Percentiles rank a stretch among this genome's conserved stretches.
phyloP scores from a whole-genome alignment of 2,888 invertebrate genomes.

The Epinotia ramella region DNA sequence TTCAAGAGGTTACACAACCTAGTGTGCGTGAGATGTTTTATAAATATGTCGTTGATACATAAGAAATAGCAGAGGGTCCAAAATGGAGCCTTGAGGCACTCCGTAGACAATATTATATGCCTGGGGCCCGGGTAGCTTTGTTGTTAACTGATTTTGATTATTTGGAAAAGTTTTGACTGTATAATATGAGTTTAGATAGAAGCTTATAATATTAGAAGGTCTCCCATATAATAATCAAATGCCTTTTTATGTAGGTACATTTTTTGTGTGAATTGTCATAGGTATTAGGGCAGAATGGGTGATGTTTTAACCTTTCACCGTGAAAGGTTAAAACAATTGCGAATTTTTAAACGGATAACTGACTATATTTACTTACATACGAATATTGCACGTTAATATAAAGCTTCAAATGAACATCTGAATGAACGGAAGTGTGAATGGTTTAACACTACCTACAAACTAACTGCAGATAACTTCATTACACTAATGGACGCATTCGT shows the following conservation, averaged over 20 bases:
- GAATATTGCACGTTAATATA: too few species aligned
- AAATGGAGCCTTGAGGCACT: neutral
- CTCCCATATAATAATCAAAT: neutral
- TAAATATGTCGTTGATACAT: neutral
- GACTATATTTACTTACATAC: too few species aligned
- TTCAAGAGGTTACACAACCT: too few species aligned
- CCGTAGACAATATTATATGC: neutral
- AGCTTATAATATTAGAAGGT: neutral
- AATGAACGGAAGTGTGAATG: constrained; percentile 24
- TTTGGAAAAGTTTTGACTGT: neutral
- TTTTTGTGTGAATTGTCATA: too few species aligned
- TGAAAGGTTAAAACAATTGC: too few species aligned
- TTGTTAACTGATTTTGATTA: neutral
- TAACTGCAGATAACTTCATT: constrained; percentile 47
- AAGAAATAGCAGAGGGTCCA: neutral
- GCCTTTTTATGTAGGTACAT: neutral
- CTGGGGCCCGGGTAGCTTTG: too few species aligned
- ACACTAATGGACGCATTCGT: constrained; percentile 46
- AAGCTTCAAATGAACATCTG: neutral
- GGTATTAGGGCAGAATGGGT: too few species aligned
- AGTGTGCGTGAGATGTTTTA: neutral
- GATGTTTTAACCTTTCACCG: too few species aligned
- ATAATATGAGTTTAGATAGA: neutral
- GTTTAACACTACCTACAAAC: constrained; percentile 15
- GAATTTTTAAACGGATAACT: too few species aligned